Conservation (phyloP, 2,113 vertebrate species). For the Lethenteron reissneri region DNA sequence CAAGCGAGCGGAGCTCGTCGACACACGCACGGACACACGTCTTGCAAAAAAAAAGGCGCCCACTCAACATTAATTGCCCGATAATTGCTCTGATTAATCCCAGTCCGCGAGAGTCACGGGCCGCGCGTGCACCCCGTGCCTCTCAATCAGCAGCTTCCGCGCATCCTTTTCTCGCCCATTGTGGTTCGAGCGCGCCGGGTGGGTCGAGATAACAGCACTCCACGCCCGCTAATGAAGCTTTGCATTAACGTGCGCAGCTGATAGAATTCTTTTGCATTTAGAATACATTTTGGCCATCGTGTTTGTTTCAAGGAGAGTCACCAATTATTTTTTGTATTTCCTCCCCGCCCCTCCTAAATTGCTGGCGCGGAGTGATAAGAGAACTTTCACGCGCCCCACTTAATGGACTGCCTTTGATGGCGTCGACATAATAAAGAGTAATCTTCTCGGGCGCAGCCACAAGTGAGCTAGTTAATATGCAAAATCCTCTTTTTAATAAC, state of each 20-base stretch:
- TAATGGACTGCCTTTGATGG: slow-evolving; percentile 5
- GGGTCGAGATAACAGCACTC: too few species aligned
- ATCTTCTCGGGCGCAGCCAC: neutral
- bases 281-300: neutral
- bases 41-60: too few species aligned
- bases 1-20: too few species aligned
- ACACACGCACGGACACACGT: too few species aligned
- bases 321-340: slow-evolving; percentile 5
- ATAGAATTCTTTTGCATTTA: too few species aligned
- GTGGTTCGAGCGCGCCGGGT: too few species aligned
- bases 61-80: neutral
- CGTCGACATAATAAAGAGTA: slow-evolving; percentile 4
- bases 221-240: too few species aligned
- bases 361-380: slow-evolving; percentile 3
- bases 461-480: slow-evolving; percentile 3
- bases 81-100: slow-evolving; percentile 7
- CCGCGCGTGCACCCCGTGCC: too few species aligned
- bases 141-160: too few species aligned
- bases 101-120: slow-evolving; percentile 1
- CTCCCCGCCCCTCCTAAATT: neutral
- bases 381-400: neutral
- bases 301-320: slow-evolving; percentile 6
- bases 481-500: slow-evolving; percentile 6
- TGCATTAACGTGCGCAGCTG: too few species aligned
- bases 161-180: too few species aligned